phyloP scores from a whole-genome alignment of 2,888 invertebrate genomes.

The Drosophila niveifrons region DNA sequence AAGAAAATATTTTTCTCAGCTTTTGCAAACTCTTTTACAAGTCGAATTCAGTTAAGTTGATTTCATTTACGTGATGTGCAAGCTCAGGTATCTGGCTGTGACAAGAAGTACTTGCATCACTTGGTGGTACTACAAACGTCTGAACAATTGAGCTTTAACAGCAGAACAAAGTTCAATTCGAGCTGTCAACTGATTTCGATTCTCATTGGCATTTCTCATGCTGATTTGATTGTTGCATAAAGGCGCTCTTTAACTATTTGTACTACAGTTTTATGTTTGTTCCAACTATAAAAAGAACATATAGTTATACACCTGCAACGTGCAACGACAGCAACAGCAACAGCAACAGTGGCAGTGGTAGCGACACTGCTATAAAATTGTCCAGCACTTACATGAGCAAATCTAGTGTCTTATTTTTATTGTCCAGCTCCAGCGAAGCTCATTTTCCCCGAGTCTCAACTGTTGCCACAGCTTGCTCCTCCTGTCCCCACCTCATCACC shows the following conservation, averaged over 20 bases:
- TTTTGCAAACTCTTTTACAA: not conserved
- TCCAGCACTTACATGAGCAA: constrained; percentile 41
- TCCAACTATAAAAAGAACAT: constrained; percentile 1
- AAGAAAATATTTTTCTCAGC: not conserved
- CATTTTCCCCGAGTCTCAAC: constrained; percentile 38
- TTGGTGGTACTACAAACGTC: not conserved
- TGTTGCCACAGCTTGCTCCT: constrained; percentile 38
- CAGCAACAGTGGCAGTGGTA: too few relatives aligned
- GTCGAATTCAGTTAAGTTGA: not conserved
- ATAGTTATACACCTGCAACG: not conserved
- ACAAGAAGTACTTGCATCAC: not conserved
- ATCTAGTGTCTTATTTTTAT: constrained; percentile 41
- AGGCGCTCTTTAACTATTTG: constrained; percentile 24
- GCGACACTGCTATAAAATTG: constrained; percentile 28
- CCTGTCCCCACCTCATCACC: not conserved
- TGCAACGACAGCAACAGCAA: not conserved
- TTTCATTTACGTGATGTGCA: not conserved
- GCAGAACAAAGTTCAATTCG: constrained; percentile 23
- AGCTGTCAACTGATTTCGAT: constrained; percentile 38
- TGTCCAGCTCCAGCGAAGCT: constrained; percentile 32
- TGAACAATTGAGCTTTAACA: constrained; percentile 27
- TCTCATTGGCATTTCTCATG: not conserved
- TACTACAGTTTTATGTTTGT: constrained; percentile 29
- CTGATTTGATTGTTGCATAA: constrained; percentile 49
- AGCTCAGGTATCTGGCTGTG: not conserved